A percentile compares a stretch with the other conserved stretches of the same genome.
phyloP scores from a whole-genome alignment of 2,888 invertebrate species.

The Pterostichus niger region DNA sequence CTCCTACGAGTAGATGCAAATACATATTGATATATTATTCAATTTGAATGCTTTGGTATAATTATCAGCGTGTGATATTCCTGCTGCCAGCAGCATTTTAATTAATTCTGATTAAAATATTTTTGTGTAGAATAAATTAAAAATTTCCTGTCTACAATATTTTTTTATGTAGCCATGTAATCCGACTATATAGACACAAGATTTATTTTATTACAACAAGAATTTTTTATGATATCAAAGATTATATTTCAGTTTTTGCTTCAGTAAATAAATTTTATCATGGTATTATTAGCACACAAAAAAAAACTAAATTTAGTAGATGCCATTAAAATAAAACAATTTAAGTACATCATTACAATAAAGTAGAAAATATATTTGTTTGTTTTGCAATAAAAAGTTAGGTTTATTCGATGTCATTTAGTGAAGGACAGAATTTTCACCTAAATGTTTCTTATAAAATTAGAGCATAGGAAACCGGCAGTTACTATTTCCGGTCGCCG shows the following conservation, averaged over 20 bases:
- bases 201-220: conserved; percentile 3
- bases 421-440: conserved; percentile 53
- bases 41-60: no score
- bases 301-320: no score
- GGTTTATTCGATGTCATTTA: conserved; percentile 23
- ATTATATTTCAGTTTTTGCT: no score
- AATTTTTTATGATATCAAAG: no score
- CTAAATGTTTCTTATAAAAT: conserved; percentile 61
- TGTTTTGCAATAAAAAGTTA: conserved; percentile 1
- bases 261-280: no score
- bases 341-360: conserved; percentile 1
- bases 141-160: neutral
- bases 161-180: neutral
- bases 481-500: conserved; percentile 58
- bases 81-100: neutral
- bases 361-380: neutral
- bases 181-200: neutral
- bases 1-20: no score
- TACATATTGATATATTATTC: no score
- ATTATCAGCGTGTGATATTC: neutral
- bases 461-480: conserved; percentile 62
- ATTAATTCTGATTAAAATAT: no score
- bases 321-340: no score
- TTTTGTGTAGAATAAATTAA: no score
- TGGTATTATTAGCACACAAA: no score